Base-by-base conservation (phyloP, 2,888 invertebrate species). In the Drosophila anceps region DNA sequence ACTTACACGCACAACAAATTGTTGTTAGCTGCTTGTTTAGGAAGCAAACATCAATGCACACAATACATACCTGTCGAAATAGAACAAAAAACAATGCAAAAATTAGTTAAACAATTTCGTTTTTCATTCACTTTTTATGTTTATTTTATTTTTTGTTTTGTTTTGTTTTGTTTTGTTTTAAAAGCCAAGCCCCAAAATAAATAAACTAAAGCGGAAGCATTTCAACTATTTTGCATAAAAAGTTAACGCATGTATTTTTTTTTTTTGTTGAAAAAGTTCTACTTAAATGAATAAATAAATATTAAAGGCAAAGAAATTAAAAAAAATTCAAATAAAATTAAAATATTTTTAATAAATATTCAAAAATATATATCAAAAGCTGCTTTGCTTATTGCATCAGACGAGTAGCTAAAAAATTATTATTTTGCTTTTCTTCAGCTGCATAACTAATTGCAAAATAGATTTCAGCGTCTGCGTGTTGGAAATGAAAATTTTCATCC, bases 21-120 rank as follows among this genome's bases (percentile, higher is more conserved):
- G 53, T 31, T 61, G 68, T 58, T 41, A 67, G 51, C 51, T 54
- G 51, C 51, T 54, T 35, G 58, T 60, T 54, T 44, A 44, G 48
- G 59, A 65, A 53, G 67, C 71, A 39, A 66, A 77, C 73, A 69
- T 70, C 57, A 75, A 78, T 65, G 68, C 66, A 75, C 68, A 65
- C 64, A 79, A 50, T 73, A 88, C 84, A 83, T 88, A 88, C 88
- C 86, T 84, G 88, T 4, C 31, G 50, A 59, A 33, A 33, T 33
- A 53, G 77, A 72, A 51, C 48, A 78, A 41, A 55, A 43, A n/a
- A 54, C 55, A 44, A 50, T 43, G n/a, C 35, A 54, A 53, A 53
- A 39, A 69, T 62, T 70, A 70, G 55, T 57, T 13, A 7, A 8
- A 44, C 50, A 69, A 50, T n/a, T 37, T 39, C 20, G 20, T 27